Evolutionary conservation across 2,797 vertebrate species (phyloP), one percentile per base, ranked within the genome.

Genomic region (Mormyrus proboscirostris): DNA sequence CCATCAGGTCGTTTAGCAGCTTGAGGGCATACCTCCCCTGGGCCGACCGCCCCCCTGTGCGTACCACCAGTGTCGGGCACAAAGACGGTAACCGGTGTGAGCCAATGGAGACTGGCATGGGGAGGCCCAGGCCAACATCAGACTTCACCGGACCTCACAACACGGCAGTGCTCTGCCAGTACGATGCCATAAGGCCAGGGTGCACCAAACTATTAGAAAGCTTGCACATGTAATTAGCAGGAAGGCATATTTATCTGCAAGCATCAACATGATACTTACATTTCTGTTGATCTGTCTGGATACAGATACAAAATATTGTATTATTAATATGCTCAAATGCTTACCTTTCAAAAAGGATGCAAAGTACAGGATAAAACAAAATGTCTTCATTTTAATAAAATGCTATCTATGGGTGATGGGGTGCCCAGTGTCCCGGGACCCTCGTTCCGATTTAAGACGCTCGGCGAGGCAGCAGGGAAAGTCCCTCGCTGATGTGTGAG

Each of bases 1-100:
- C 96, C 96, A 99, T 98, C 91, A 99, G 94, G 88, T 98, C 96
- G 2, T 93, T 96, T 89, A 99, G 96, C 89, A 99, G 95, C 94
- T 97, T 97, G 87, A 97, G 97, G 90, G 98, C 98, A 16, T 97
- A 99, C 90, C 95, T 97, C 90, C 98, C 98, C 93, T 98, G 96
- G 90, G 98, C 98, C 51, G 96, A 93, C 33, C 96, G 94, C 86
- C 94, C 96, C 91, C 93, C 98, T 97, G 92, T 65, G 73, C 69
- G 89, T 2, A 16, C 4, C 53, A 51, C 25, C 16, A 50, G 65
- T 73, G 29, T 1, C 25, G 7, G 57, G 65, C 12, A 47, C 38
- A 87, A 59, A 91, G 41, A 62, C 88, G 10, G 47, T 38, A 49
- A 76, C 69, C 12, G 14, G 41, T 73, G 57, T 25, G 19, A 22